Evolutionary conservation across 2,888 invertebrate species (phyloP).

Genomic region (Limnephilus auricula): DNA sequence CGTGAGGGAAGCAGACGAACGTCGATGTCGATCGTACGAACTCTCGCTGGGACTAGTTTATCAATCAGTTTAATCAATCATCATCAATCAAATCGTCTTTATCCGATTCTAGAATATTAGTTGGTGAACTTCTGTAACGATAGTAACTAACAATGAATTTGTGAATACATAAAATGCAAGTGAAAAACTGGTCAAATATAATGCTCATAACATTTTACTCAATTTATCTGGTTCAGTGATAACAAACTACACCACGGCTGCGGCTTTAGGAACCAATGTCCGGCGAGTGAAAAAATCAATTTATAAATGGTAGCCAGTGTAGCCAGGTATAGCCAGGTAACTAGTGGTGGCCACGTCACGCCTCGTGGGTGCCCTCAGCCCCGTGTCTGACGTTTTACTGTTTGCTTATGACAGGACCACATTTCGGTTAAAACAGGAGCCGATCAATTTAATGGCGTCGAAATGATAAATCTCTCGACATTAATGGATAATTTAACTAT

Average conservation of each 20-base stretch:
- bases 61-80: too few relatives aligned
- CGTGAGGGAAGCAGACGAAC: too few relatives aligned
- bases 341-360: constrained; percentile 20
- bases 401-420: constrained; percentile 3
- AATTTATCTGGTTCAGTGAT: constrained; percentile 51
- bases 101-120: too few relatives aligned
- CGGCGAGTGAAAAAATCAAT: constrained; percentile 44
- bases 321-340: background rate
- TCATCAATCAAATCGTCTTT: too few relatives aligned
- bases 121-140: too few relatives aligned
- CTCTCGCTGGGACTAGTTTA: too few relatives aligned
- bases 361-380: constrained; percentile 23
- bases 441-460: constrained; percentile 9
- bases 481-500: background rate
- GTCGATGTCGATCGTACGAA: too few relatives aligned
- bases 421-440: constrained; percentile 20
- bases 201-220: constrained; percentile 34
- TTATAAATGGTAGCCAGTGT: constrained; percentile 19
- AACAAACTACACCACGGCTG: constrained; percentile 8
- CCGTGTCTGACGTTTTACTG: constrained; percentile 17
- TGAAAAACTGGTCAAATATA: background rate
- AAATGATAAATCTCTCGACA: background rate
- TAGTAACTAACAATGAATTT: too few relatives aligned
- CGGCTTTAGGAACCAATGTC: constrained; percentile 35
- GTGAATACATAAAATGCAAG: background rate